A percentile compares a stretch with the other conserved stretches of the same genome.
These are phyloP conservation scores for Lacanobia oleracea DNA, from an alignment of 2,888 invertebrate genomes.

Conservation along the genomic window DNA sequence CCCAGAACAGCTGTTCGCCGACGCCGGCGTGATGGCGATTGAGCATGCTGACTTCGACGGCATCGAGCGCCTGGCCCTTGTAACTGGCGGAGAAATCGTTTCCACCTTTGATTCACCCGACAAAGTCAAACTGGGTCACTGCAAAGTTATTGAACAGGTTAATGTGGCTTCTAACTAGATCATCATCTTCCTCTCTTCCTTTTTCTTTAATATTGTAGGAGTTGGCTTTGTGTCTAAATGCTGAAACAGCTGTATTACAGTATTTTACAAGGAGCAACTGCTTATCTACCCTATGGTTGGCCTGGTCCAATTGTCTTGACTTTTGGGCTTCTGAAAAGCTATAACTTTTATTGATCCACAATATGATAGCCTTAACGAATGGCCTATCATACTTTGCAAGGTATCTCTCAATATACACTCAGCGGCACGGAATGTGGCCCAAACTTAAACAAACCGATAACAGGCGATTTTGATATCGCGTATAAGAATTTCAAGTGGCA, in stretches of 20 bases:
- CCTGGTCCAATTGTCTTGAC: neutral
- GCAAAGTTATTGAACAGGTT: conserved; percentile 98
- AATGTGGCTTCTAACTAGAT: neutral
- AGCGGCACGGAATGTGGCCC: no score
- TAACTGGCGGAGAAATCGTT: conserved; percentile 99
- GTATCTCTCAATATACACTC: neutral
- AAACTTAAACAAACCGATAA: no score
- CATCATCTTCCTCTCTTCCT: no score
- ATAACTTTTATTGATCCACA: neutral
- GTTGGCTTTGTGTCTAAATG: neutral
- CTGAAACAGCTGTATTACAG: neutral
- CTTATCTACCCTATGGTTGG: no score
- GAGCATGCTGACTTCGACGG: conserved; percentile 99
- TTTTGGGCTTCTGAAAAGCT: neutral
- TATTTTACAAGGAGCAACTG: neutral
- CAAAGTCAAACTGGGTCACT: conserved; percentile 97
- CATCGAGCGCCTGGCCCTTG: conserved; percentile 98
- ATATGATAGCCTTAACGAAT: neutral
- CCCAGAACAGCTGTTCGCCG: conserved; percentile 99
- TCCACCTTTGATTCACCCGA: conserved; percentile 99
- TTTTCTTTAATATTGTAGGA: no score
- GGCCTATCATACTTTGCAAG: neutral
- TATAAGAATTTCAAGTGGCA: no score
- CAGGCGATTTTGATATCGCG: no score
- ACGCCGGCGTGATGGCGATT: conserved; percentile 99